Evolutionary conservation across 2,797 vertebrate species (phyloP), one percentile per base, ranked within the genome.

Genomic region (Galaxias olidus): DNA sequence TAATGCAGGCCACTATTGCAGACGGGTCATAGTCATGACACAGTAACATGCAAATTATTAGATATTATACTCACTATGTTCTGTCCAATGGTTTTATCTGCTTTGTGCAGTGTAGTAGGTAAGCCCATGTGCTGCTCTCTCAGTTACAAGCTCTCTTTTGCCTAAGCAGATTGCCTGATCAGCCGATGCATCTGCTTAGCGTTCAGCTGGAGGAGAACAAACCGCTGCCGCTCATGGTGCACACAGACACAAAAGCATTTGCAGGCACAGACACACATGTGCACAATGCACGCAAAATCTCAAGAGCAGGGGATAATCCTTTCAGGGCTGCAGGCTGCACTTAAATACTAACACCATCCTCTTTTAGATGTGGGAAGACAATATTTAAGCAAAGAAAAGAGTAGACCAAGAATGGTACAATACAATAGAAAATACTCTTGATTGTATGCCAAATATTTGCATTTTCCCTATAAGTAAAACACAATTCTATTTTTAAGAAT

Each of bases 271-370:
- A 18, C 50, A 19, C 59, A 40, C 46, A 10, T 59, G 58, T 59
- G 66, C 75, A 51, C 20, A n/a, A 64, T 59, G 42, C 66, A 65
- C 47, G 50, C 53, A 45, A 54, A 54, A 58, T 41, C 5, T 7
- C n/a, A 51, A 41, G 46, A 50, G 66, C 13, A 61, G 18, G 46
- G 46, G 19, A 15, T 63, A 54, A 52, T 54, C 42, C 10, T 13
- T 18, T 78, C 61, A 77, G 64, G 72, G 72, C 61, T 53, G 76
- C 65, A 68, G 71, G 66, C 63, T 75, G 70, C 60, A 83, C 69
- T 65, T 64, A 79, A 72, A 61, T 66, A 72, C 56, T 72, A 61
- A 65, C 30, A 30, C 30, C 30, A 44, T 17, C 62, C 14, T 48
- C 66, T 55, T 10, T 43, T 9, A 40, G 41, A 58, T 57, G 63